Percentiles rank a stretch among this genome's conserved stretches.
Evolutionary conservation across 2,113 vertebrate species (phyloP).

Genomic region (Eolophus roseicapilla): DNA sequence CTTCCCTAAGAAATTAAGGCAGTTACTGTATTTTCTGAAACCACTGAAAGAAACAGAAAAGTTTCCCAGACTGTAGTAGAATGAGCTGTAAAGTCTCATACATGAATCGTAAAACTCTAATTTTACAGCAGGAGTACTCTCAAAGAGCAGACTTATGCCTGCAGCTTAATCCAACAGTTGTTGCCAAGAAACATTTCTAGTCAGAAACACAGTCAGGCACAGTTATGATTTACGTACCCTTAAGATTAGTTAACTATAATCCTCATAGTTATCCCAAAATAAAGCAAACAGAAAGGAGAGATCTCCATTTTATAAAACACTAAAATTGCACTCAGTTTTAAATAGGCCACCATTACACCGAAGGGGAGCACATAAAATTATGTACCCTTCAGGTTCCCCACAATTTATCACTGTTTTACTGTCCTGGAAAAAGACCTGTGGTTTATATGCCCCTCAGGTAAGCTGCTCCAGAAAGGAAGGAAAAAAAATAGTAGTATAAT

Average conservation of each 20-base stretch:
- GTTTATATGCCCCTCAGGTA: background rate
- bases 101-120: background rate
- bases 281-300: background rate
- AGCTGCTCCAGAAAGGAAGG: background rate
- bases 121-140: background rate
- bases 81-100: background rate
- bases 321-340: background rate
- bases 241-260: conserved; percentile 24
- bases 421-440: background rate
- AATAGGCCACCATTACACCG: background rate
- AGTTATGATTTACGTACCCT: background rate
- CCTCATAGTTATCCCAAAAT: background rate
- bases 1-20: background rate
- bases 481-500: background rate
- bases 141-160: conserved; percentile 1
- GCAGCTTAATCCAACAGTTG: conserved; percentile 21
- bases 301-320: background rate
- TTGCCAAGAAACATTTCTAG: conserved; percentile 19
- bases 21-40: background rate
- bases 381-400: background rate
- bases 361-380: background rate
- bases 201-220: background rate
- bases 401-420: background rate
- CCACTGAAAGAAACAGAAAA: background rate
- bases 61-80: background rate